These are phyloP conservation scores for Pelmatolapia mariae DNA, from an alignment of 2,113 vertebrate species.

Conservation along the genomic window DNA sequence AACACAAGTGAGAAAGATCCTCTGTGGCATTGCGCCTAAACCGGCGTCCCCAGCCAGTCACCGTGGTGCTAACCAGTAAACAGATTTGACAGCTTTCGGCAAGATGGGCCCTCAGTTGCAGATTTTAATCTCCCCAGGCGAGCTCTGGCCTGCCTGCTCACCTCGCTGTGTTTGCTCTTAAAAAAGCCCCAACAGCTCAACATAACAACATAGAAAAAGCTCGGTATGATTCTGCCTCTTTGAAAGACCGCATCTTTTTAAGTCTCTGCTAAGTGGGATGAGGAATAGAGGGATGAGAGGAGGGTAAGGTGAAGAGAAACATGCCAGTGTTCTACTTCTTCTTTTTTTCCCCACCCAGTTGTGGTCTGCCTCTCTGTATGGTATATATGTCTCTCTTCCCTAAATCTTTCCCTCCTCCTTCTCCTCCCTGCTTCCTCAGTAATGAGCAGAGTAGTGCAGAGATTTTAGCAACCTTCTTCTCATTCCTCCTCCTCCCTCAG, in stretches of 20 bases:
- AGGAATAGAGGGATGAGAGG: not conserved
- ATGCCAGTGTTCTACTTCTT: not conserved
- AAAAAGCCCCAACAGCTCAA: constrained; percentile 27
- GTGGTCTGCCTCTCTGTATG: not conserved
- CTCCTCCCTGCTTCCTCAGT: not conserved
- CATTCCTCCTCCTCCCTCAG: not conserved
- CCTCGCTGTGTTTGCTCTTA: constrained; percentile 21
- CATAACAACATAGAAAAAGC: constrained; percentile 23
- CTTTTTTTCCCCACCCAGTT: not conserved
- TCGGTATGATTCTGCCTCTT: constrained; percentile 40
- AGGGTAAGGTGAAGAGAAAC: not conserved
- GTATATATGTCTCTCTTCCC: not conserved
- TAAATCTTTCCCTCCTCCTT: not conserved
- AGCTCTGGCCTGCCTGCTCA: constrained; percentile 32
- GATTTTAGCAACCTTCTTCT: not conserved
- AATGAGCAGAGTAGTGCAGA: not conserved
- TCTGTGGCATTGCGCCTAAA: not conserved
- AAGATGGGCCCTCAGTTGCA: not conserved
- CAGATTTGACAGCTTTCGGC: constrained; percentile 44
- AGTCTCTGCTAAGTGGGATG: constrained; percentile 29
- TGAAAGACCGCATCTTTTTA: constrained; percentile 33
- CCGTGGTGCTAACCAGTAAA: constrained; percentile 30
- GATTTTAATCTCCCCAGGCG: constrained; percentile 51
- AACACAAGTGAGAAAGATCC: not conserved
- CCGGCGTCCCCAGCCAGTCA: not conserved